Evolutionary conservation across 2,888 invertebrate genomes (phyloP), one percentile per base, ranked within the genome.

Genomic region (Rambutsinella grinnellia): DNA sequence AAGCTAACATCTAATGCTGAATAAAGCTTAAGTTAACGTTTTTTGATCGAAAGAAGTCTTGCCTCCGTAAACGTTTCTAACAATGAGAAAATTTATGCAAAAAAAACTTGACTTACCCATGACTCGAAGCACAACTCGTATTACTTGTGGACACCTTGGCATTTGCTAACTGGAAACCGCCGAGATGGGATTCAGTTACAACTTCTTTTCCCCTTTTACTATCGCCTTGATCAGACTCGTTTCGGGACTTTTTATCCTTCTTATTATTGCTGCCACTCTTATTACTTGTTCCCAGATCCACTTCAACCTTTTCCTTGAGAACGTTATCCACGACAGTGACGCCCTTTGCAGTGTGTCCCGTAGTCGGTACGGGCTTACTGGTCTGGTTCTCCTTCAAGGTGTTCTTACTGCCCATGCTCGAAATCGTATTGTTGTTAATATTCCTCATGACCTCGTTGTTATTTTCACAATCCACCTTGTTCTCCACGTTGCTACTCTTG

Each of bases 361-460:
- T 65, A 17, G 8, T 17, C 19, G 27, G 23, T 21, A 27, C 6
- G 49, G n/a, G 1, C 49, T 71, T 65, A 51, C 46, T 36, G 10
- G 53, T 19, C 19, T 78, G 78, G 57, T 78, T 78, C 28, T 78
- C 78, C 54, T 78, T 78, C n/a, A 67, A 56, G 36, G 86, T 85
- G 19, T 85, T 80, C 72, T 86, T 86, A 79, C 87, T 86, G 28
- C 81, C 71, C 53, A 70, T 66, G 68, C 79, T 54, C 46, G 58
- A 36, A 66, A 56, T 75, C 47, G 81, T 71, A 49, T 56, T 71
- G 24, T 62, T 71, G 46, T 71, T 77, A 17, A 46, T 71, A 47
- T 56, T 65, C 17, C 66, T 60, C 27, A 53, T 58, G 8, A 67
- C 74, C 19, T 60, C 60, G 21, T 61, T 66, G 28, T 67, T 74